phyloP scores from a whole-genome alignment of 2,113 vertebrate species.

The Ammodytes dubius region DNA sequence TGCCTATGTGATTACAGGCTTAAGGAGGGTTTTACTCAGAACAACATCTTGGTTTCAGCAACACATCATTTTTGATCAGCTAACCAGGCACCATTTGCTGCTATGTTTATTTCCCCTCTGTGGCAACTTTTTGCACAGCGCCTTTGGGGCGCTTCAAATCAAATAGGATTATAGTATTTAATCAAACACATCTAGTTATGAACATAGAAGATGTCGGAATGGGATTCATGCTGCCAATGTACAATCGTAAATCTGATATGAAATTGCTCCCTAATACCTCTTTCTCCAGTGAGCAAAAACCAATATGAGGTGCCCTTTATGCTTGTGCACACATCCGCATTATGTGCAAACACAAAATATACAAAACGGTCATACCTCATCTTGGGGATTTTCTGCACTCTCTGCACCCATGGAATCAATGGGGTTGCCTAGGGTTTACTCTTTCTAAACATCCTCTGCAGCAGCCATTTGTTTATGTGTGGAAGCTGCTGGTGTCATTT shows the following conservation, averaged over 20 bases:
- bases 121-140: conserved; percentile 19
- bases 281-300: background rate
- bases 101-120: conserved; percentile 34
- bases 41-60: conserved; percentile 48
- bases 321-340: conserved; percentile 17
- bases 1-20: conserved; percentile 46
- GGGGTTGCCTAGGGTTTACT: conserved; percentile 6
- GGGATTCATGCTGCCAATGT: conserved; percentile 11
- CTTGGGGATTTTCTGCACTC: conserved; percentile 25
- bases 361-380: conserved; percentile 5
- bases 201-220: conserved; percentile 1
- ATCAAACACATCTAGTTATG: conserved; percentile 24
- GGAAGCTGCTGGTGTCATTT: conserved; percentile 36
- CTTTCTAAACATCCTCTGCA: conserved; percentile 23
- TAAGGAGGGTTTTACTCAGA: conserved; percentile 42
- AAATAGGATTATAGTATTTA: conserved; percentile 45
- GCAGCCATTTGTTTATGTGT: conserved; percentile 9
- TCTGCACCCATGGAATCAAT: conserved; percentile 1
- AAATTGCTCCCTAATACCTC: conserved; percentile 37
- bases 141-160: background rate
- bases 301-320: conserved; percentile 12
- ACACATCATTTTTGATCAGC: conserved; percentile 53
- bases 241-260: conserved; percentile 14
- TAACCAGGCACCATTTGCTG: conserved; percentile 30
- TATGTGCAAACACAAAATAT: conserved; percentile 25